Evolutionary conservation across 2,113 vertebrate genomes (phyloP), one percentile per base, ranked within the genome.

Genomic region (Orthochromis indermauri): DNA sequence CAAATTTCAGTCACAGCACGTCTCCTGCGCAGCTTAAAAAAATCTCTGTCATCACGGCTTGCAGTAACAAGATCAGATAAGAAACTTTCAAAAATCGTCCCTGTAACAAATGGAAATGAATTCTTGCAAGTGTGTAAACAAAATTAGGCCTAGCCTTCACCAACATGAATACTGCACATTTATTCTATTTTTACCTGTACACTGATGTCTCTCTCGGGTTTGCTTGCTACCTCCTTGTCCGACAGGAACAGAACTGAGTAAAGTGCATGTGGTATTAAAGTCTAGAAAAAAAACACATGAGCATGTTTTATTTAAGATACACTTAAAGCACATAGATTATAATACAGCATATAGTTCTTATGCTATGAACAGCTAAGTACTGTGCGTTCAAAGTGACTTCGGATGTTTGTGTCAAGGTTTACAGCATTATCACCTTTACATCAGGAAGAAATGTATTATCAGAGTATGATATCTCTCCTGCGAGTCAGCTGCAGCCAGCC

Each of bases 171-270:
- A 76, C 37, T 10, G 9, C 14, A 19, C 42, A 76, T n/a, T 51
- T 49, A 33, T 51, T 51, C 26, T 31, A n/a, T 33, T 19, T 85
- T 94, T 95, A 97, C 97, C 95, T 97, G 97, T 55, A 96, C 51
- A 47, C 71, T 26, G 21, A 95, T 37, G 73, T 97, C 97, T 90
- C 95, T 93, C 68, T 97, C 97, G 12, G 92, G 90, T 89, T 95
- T 97, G 82, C 94, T 92, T 21, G 95, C 71, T 24, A 92, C 88
- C 45, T 97, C 97, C 81, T 97, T 97, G 89, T 97, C 97, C 89
- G 95, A 91, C 86, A 98, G 90, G 66, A 97, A 88, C 80, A 98
- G 87, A 86, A 96, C 89, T 2, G 91, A 95, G 35, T 96, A 96
- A 96, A 97, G 95, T 96, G 96, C 95, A 92, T 96, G 96, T 86